Base-by-base conservation (phyloP, 2,113 vertebrate species). In the Tringa solitaria region DNA sequence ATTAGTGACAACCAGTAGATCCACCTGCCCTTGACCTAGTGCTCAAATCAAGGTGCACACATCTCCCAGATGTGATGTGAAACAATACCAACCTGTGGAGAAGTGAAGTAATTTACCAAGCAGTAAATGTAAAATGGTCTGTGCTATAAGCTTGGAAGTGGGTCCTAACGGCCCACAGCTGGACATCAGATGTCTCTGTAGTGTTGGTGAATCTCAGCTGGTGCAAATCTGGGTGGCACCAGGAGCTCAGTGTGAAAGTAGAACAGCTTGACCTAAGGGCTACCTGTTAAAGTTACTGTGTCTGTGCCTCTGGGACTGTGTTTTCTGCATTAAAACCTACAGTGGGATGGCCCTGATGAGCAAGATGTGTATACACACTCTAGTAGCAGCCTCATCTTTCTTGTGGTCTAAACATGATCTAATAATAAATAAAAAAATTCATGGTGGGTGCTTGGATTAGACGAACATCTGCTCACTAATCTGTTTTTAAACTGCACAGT, bases 401-500 rank as follows among this genome's bases (percentile, higher is more conserved):
- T 83, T 59, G 15, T 73, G 61, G 48, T 51, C 53, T 89, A 50
- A 92, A 92, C 39, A 20, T 30, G 67, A 88, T 90, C 37, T 75
- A 59, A 67, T 76, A 92, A 85, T 33, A 86, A 92, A 87, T 48
- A 89, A 78, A 90, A 78, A 94, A 88, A 83, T 50, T 93, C 74
- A 65, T 82, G 65, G 43, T 78, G 64, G 27, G 33, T 84, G 50
- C 63, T 87, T 65, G 50, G 80, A 87, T 91, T 87, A 84, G 70
- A 63, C 76, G 81, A 90, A 91, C 92, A 95, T 65, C 91, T 96
- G 92, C 77, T 96, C 45, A 16, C 53, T 95, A 91, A 84, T 76
- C 74, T 84, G 85, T 53, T 85, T 81, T 70, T 75, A 75, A 93
- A 93, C 69, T 84, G 84, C 46, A 63, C 21, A 76, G 50, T 89